Conservation (phyloP, 2,888 invertebrate species). For the Oligia fasciuncula region DNA sequence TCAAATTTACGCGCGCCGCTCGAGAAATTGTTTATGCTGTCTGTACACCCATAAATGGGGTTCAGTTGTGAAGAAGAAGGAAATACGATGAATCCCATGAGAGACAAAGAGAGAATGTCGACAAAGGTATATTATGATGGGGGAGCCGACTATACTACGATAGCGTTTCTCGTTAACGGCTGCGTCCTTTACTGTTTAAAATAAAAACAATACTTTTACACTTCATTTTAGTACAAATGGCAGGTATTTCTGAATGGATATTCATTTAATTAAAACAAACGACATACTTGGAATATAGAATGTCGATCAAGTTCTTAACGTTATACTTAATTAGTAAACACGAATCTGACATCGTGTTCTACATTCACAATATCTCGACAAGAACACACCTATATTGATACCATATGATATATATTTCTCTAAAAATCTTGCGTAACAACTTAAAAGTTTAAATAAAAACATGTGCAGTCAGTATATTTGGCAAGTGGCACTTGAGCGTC, state of each 20-base stretch:
- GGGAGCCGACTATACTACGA: slow-evolving; percentile 70
- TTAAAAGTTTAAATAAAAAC: slow-evolving; percentile 30
- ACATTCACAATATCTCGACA: slow-evolving; percentile 20
- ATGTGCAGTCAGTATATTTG: slow-evolving; percentile 29
- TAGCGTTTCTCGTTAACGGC: slow-evolving; percentile 59
- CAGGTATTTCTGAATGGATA: slow-evolving; percentile 11
- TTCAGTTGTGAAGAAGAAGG: slow-evolving; percentile 80
- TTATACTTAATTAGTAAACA: slow-evolving; percentile 14
- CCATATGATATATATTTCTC: neutral
- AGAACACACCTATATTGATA: slow-evolving; percentile 27
- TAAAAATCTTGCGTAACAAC: slow-evolving; percentile 24
- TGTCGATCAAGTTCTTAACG: slow-evolving; percentile 1
- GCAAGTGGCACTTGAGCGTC: slow-evolving; percentile 68
- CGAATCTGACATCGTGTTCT: slow-evolving; percentile 5
- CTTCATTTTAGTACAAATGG: slow-evolving; percentile 6
- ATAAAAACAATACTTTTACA: slow-evolving; percentile 43
- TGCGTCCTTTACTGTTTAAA: slow-evolving; percentile 54
- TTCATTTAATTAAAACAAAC: neutral
- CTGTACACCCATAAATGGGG: slow-evolving; percentile 85
- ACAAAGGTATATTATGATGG: slow-evolving; percentile 76
- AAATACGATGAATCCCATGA: slow-evolving; percentile 68
- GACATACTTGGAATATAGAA: slow-evolving; percentile 9
- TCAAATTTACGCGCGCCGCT: slow-evolving; percentile 87
- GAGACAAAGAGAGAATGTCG: slow-evolving; percentile 74
- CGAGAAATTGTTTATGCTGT: slow-evolving; percentile 87